Percentiles rank a stretch among this genome's conserved stretches.
phyloP scores from a whole-genome alignment of 35 echinoderm and acorn worm genomes.

The Apostichopus californicus region DNA sequence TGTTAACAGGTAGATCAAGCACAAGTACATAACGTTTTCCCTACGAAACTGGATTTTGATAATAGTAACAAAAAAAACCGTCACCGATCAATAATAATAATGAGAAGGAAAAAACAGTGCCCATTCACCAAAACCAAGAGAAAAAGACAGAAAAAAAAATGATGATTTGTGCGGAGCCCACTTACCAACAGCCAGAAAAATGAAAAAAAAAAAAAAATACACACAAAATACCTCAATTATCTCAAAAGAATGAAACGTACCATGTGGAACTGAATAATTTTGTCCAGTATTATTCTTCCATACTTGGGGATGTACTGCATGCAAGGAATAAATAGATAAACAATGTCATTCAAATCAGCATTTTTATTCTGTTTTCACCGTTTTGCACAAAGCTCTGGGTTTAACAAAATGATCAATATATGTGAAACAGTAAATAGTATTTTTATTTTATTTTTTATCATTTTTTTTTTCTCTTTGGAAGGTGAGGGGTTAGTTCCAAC shows the following conservation, averaged over 20 bases:
- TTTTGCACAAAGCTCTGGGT: no score
- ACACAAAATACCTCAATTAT: constrained; percentile 14
- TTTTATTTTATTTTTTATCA: no score
- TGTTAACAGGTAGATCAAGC: no score
- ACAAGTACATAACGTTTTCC: no score
- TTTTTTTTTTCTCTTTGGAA: no score
- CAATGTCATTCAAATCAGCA: constrained; percentile 20
- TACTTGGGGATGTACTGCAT: constrained; percentile 66
- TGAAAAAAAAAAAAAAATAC: neutral
- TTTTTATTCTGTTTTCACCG: neutral
- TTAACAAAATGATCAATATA: no score
- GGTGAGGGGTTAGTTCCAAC: no score
- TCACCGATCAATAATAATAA: no score
- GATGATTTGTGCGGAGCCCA: constrained; percentile 22
- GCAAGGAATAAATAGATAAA: constrained; percentile 55
- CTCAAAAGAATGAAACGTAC: constrained; percentile 32
- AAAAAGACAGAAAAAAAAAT: constrained; percentile 24
- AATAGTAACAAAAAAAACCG: no score
- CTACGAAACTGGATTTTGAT: no score
- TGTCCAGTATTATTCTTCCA: constrained; percentile 66
- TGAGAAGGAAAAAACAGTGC: neutral
- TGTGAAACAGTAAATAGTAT: no score
- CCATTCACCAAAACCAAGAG: constrained; percentile 11
- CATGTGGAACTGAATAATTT: constrained; percentile 67
- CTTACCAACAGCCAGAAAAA: constrained; percentile 40